phyloP scores from a whole-genome alignment of 2,113 vertebrate species.

The Amazona guildingii region DNA sequence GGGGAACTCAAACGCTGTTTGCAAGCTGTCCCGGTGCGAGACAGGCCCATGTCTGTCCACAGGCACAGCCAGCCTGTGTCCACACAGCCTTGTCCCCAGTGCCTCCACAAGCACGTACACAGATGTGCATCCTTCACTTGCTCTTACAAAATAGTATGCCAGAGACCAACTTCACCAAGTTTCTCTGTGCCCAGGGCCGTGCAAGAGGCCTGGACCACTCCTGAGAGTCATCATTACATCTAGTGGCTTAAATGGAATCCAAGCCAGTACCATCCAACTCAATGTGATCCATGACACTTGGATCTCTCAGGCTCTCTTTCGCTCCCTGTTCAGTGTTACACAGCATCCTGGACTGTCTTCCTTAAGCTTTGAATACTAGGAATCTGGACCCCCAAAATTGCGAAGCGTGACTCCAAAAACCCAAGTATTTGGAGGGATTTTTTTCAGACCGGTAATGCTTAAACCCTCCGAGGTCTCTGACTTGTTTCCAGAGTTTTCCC shows the following conservation, averaged over 20 bases:
- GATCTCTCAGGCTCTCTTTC: background rate
- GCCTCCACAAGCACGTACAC: background rate
- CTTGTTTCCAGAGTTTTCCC: background rate
- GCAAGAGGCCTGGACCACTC: background rate
- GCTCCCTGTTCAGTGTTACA: fast-evolving
- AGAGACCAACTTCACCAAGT: background rate
- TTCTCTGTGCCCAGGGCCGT: background rate
- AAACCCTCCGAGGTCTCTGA: background rate
- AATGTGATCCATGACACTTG: background rate
- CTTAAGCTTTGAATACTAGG: background rate
- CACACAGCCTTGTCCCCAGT: background rate
- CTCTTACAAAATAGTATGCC: background rate
- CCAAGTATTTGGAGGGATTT: background rate
- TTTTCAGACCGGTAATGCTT: background rate
- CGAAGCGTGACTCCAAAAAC: background rate
- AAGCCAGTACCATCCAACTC: background rate
- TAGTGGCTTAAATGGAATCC: background rate
- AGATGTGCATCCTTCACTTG: background rate
- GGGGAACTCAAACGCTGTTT: background rate
- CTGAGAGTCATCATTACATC: background rate
- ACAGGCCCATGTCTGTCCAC: background rate
- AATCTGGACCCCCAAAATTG: background rate
- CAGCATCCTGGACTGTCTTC: background rate
- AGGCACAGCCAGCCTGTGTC: background rate
- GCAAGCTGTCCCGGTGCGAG: background rate